Conservation (phyloP, 2,113 vertebrate genomes). For the Phylloscopus trochiloides region DNA sequence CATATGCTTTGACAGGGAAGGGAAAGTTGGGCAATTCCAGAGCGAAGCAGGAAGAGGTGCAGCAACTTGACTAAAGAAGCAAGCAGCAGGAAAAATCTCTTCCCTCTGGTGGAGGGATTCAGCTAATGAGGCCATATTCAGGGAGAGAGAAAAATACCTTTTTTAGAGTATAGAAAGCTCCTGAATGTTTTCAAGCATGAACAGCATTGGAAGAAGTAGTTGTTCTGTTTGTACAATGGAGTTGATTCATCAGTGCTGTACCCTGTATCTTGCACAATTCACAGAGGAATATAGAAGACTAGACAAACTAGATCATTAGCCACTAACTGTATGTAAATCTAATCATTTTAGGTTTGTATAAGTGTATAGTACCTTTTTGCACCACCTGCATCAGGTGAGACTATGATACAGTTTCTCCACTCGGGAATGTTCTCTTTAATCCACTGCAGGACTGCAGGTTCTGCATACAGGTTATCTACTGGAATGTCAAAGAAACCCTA, state of each 20-base stretch:
- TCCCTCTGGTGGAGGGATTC: conserved; percentile 15
- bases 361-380: conserved; percentile 85
- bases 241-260: not conserved
- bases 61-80: conserved; percentile 44
- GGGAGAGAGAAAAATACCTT: conserved; percentile 16
- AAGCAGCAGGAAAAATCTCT: conserved; percentile 38
- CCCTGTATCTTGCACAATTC: not conserved
- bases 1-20: conserved; percentile 31
- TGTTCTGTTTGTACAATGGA: not conserved
- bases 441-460: conserved; percentile 94
- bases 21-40: conserved; percentile 42
- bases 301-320: not conserved
- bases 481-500: conserved; percentile 97
- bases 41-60: conserved; percentile 40
- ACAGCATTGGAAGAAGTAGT: not conserved
- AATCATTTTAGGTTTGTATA: not conserved
- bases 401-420: conserved; percentile 92
- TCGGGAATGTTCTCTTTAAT: conserved; percentile 89
- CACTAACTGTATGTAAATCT: not conserved
- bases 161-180: conserved; percentile 25
- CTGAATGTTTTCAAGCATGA: not conserved
- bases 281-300: not conserved
- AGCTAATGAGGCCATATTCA: conserved; percentile 15
- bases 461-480: conserved; percentile 94
- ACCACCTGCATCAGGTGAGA: conserved; percentile 93